phyloP scores from a whole-genome alignment of 2,888 invertebrate species.

The Apoda limacodes region DNA sequence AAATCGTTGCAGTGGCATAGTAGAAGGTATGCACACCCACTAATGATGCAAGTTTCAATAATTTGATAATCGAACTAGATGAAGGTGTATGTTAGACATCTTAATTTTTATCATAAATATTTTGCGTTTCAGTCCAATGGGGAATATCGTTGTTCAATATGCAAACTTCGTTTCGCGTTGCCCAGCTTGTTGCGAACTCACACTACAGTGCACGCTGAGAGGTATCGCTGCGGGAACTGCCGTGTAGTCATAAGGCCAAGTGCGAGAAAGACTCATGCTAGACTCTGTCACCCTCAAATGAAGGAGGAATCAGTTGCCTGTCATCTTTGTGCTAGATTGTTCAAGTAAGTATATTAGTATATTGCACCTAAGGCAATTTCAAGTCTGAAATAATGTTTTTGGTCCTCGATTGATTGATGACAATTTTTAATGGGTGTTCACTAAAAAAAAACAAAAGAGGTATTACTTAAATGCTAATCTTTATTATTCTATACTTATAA shows the following conservation, averaged over 20 bases:
- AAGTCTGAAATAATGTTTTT: too few relatives aligned
- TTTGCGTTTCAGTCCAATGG: slow-evolving; percentile 48
- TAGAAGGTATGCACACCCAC: too few relatives aligned
- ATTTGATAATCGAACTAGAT: too few relatives aligned
- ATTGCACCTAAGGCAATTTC: too few relatives aligned
- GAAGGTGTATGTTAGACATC: too few relatives aligned
- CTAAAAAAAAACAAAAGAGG: too few relatives aligned
- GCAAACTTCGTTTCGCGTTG: slow-evolving; percentile 48
- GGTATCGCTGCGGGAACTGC: slow-evolving; percentile 29
- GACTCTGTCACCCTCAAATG: slow-evolving; percentile 12
- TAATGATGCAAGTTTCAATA: too few relatives aligned
- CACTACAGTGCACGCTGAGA: slow-evolving; percentile 28
- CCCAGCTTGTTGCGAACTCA: slow-evolving; percentile 37
- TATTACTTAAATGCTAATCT: too few relatives aligned
- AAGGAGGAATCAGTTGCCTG: slow-evolving; percentile 21
- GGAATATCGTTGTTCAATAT: slow-evolving; percentile 38
- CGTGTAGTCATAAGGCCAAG: slow-evolving; percentile 15
- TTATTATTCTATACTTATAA: too few relatives aligned
- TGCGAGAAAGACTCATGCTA: slow-evolving; percentile 24
- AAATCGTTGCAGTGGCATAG: too few relatives aligned
- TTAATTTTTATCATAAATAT: slow-evolving; percentile 1
- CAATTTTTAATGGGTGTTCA: too few relatives aligned
- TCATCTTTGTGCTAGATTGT: slow-evolving; percentile 33
- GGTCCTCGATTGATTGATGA: too few relatives aligned
- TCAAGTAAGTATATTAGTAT: slow-evolving; percentile 32